Evolutionary conservation across 2,797 vertebrate species (phyloP).

Genomic region (Merluccius polli): DNA sequence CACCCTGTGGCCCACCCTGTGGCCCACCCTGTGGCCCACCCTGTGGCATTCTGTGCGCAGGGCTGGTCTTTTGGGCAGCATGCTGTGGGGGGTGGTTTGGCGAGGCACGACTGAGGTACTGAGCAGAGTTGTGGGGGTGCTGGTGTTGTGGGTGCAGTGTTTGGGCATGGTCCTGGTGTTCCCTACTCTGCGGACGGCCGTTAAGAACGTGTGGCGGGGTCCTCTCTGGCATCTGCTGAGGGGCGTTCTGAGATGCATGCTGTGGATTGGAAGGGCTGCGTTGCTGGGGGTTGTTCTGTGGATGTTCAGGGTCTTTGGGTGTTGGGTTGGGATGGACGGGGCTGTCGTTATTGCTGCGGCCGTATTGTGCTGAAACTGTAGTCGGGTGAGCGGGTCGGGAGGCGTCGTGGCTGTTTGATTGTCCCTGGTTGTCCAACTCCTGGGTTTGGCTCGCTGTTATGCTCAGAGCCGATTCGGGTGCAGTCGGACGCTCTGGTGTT

Average conservation of each 20-base stretch:
- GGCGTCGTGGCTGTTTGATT: slow-evolving; percentile 13
- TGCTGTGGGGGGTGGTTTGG: slow-evolving; percentile 24
- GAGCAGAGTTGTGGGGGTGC: slow-evolving; percentile 29
- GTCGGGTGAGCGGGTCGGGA: slow-evolving; percentile 18
- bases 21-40: background rate
- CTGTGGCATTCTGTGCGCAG: slow-evolving; percentile 55
- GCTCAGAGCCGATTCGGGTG: slow-evolving; percentile 16
- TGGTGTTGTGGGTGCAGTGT: slow-evolving; percentile 31
- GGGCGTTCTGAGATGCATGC: background rate
- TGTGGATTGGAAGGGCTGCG: slow-evolving; percentile 27
- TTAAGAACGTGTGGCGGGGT: background rate
- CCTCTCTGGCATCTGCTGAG: background rate
- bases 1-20: slow-evolving; percentile 34
- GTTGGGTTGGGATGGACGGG: slow-evolving; percentile 22
- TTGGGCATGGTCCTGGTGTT: slow-evolving; percentile 32
- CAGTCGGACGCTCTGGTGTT: slow-evolving; percentile 27
- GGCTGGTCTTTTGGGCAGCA: slow-evolving; percentile 39
- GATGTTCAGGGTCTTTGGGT: slow-evolving; percentile 24
- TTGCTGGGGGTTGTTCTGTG: slow-evolving; percentile 42
- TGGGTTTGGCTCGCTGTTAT: slow-evolving; percentile 31
- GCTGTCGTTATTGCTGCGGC: slow-evolving; percentile 18
- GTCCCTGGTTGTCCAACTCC: slow-evolving; percentile 36
- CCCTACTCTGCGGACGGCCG: slow-evolving; percentile 23
- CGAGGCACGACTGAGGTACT: slow-evolving; percentile 24
- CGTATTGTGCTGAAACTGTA: slow-evolving; percentile 25